Percentiles rank a stretch among this genome's conserved stretches.
These are phyloP conservation scores for Autographa gamma DNA, from an alignment of 2,888 invertebrate genomes.

Conservation along the genomic window DNA sequence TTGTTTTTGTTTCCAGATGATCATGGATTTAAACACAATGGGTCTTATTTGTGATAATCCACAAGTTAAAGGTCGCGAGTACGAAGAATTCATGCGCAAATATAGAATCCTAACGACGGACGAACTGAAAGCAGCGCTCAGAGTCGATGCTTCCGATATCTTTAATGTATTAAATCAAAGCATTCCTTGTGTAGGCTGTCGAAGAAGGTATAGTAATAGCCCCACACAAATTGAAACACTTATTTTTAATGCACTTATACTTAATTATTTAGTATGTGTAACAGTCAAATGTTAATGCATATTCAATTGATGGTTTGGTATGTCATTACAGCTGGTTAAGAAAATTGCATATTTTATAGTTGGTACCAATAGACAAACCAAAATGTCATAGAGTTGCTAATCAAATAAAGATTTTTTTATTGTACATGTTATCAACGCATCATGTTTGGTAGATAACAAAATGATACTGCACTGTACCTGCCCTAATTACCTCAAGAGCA, in stretches of 20 bases:
- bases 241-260: neutral
- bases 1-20: constrained; percentile 91
- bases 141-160: constrained; percentile 95
- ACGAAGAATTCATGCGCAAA: constrained; percentile 95
- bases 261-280: neutral
- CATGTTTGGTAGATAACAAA: constrained; percentile 3
- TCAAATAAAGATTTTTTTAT: constrained; percentile 3
- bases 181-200: constrained; percentile 98
- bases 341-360: neutral
- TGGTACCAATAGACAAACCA: neutral
- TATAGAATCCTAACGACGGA: constrained; percentile 93
- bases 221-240: neutral
- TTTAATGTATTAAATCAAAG: constrained; percentile 95
- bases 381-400: constrained; percentile 1
- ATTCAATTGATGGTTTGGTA: constrained; percentile 7
- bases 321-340: constrained; percentile 3
- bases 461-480: constrained; percentile 4
- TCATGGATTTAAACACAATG: constrained; percentile 96
- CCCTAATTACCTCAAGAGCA: neutral
- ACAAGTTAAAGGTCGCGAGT: constrained; percentile 93
- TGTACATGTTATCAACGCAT: constrained; percentile 2
- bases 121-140: constrained; percentile 94
- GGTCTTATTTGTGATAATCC: constrained; percentile 95
- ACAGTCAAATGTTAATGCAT: neutral
- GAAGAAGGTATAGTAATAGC: constrained; percentile 92